Evolutionary conservation across 2,888 invertebrate genomes (phyloP), one percentile per base, ranked within the genome.

Genomic region (Alloplasta piceator): DNA sequence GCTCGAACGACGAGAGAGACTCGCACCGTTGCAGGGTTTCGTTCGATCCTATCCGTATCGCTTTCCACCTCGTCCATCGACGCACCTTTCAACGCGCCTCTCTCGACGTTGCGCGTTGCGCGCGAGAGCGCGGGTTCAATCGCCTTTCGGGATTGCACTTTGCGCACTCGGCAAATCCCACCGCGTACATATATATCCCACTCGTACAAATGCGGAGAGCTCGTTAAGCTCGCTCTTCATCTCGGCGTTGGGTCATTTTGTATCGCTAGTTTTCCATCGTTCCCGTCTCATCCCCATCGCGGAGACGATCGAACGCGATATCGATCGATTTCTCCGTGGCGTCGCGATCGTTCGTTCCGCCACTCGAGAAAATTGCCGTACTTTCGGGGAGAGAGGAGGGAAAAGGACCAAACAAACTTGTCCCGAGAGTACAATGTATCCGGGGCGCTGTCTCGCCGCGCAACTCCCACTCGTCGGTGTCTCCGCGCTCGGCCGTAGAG

Each of bases 291-390:
- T 26, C 26, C 26, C 26, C n/a, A 7, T 26, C 70, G 43, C 70
- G 43, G 86, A 87, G 86, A 86, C 83, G 86, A 87, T 87, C 87
- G 81, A 71, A 56, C 73, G 85, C 26, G 26, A 26, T 26, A 83
- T 83, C 81, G 84, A 86, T 87, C 86, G 82, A 46, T 58, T 55
- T 10, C 46, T 14, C 68, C 41, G 26, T 26, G n/a, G 50, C 41
- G 75, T 60, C 68, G 61, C 26, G 3, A 38, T 68, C 38, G 68
- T 61, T 73, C 56, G 64, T 55, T 46, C 50, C n/a, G 75, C 68
- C 61, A 68, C 46, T 63, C 46, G 10, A 39, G 60, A 60, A 26
- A 26, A 43, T 60, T 60, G 55, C 68, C 75, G 75, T 61, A 14
- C 16, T n/a, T n/a, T n/a, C n/a, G n/a, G n/a, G n/a, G n/a, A n/a